Base-by-base conservation (phyloP, 1,140 invertebrate genomes). In the Leucophenga varia region DNA sequence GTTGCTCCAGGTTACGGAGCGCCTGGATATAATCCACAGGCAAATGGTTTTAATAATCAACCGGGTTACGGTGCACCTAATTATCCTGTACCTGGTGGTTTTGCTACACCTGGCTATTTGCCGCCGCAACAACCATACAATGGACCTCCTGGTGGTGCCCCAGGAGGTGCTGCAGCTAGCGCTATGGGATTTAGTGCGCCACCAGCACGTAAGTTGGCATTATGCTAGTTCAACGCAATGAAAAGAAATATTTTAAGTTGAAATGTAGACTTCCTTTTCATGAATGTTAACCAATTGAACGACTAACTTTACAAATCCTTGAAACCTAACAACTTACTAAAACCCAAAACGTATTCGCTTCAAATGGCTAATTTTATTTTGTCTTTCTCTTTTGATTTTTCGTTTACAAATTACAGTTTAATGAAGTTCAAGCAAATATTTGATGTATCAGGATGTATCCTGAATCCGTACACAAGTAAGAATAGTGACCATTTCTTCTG, bases 161-260 rank as follows among this genome's bases (percentile, higher is more conserved):
- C 57, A 10, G 69, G 64, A 4, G 48, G 55, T 21, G 48, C 52
- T 10, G 34, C 55, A 1, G 59, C 42, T 18, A 61, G 49, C 28
- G 65, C 57, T 10, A 64, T 73, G 69, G 70, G 70, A 16, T 73
- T 72, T 16, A 64, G 60, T 52, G 44, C 69, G 56, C 70, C 64
- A 12, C 65, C 65, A 32, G 61, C 59, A 67, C 70, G 70, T 73
- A 42, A 73, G 70, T 72, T 21, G 5, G n/a, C 3, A 22, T 20
- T 13, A 36, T 36, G 10, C n/a, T n/a, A n/a, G n/a, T n/a, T n/a
- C n/a, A n/a, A n/a, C n/a, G n/a, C n/a, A n/a, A n/a, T n/a, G n/a
- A n/a, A n/a, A n/a, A n/a, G 18, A n/a, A 18, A 22, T 20, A 25
- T 35, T 31, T 22, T 19, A 6, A 25, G 5, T 10, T 43, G 18